Conservation (phyloP, 2,113 vertebrate species). For the Myiozetetes cayanensis region DNA sequence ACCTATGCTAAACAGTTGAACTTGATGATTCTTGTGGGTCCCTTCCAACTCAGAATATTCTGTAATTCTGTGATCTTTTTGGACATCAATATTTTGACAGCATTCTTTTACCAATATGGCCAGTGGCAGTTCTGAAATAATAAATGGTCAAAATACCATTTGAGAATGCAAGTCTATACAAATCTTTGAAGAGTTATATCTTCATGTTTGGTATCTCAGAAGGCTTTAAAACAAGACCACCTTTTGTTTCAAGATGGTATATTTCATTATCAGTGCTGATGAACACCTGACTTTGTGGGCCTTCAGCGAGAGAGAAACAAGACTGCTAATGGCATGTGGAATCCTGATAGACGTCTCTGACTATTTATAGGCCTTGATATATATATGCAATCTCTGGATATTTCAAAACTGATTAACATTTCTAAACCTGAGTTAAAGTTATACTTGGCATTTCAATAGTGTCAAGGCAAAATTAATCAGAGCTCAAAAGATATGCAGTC, state of each 20-base stretch:
- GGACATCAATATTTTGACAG: neutral
- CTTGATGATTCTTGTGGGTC: neutral
- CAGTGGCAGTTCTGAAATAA: neutral
- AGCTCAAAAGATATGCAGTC: neutral
- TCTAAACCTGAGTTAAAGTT: conserved; percentile 11
- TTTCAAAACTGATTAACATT: conserved; percentile 30
- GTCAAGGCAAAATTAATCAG: conserved; percentile 6
- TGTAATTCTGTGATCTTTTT: neutral
- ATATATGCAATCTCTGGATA: neutral
- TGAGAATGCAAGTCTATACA: neutral
- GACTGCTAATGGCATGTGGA: neutral
- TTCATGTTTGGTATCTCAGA: neutral
- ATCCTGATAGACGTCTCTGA: neutral
- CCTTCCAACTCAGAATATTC: neutral
- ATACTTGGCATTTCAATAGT: neutral
- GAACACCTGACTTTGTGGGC: neutral
- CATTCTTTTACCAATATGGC: neutral
- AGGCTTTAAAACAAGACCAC: neutral
- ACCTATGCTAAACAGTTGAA: neutral
- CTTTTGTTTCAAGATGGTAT: neutral
- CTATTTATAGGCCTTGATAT: neutral
- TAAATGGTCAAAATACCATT: neutral
- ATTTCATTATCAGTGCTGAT: neutral
- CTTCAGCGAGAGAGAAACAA: neutral
- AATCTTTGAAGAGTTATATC: neutral